A percentile compares a stretch with the other conserved stretches of the same genome.
Conservation (phyloP, 92 coral and sea anemone genomes). For the Phenganax stokvisi region DNA sequence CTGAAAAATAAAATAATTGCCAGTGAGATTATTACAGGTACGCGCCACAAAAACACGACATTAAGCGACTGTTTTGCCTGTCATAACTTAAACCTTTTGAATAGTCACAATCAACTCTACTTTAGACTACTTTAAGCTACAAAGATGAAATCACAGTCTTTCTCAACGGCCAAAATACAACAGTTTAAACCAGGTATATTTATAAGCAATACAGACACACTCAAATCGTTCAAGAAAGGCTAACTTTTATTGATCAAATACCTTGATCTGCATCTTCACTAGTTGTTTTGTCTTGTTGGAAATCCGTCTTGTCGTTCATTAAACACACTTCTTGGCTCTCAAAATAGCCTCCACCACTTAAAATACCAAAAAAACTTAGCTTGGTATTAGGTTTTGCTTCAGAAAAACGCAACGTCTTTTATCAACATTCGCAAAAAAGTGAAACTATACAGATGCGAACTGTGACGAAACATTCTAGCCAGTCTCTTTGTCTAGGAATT, state of each 20-base stretch:
- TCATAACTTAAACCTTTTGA: neutral
- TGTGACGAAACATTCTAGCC: too few species aligned
- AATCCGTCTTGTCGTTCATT: slow-evolving; percentile 72
- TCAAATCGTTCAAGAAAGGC: too few species aligned
- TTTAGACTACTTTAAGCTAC: neutral
- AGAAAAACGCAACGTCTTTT: neutral
- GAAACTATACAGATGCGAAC: neutral
- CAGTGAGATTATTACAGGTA: neutral
- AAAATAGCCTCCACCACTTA: slow-evolving; percentile 51
- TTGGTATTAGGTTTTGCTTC: neutral
- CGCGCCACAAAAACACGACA: too few species aligned
- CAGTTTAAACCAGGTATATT: too few species aligned
- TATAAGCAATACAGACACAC: too few species aligned
- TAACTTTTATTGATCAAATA: slow-evolving; percentile 18
- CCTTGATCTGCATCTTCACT: slow-evolving; percentile 84
- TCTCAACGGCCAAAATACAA: too few species aligned
- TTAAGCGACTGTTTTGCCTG: too few species aligned
- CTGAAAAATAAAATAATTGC: slow-evolving; percentile 40
- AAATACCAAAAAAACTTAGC: neutral
- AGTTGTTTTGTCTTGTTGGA: slow-evolving; percentile 44
- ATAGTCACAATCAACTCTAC: neutral
- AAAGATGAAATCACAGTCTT: neutral
- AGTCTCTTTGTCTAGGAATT: too few species aligned
- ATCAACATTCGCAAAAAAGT: neutral
- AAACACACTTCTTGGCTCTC: slow-evolving; percentile 84